A percentile compares a stretch with the other conserved stretches of the same genome.
phyloP scores from a whole-genome alignment of 2,888 invertebrate genomes.

The Drosophila lacicola region DNA sequence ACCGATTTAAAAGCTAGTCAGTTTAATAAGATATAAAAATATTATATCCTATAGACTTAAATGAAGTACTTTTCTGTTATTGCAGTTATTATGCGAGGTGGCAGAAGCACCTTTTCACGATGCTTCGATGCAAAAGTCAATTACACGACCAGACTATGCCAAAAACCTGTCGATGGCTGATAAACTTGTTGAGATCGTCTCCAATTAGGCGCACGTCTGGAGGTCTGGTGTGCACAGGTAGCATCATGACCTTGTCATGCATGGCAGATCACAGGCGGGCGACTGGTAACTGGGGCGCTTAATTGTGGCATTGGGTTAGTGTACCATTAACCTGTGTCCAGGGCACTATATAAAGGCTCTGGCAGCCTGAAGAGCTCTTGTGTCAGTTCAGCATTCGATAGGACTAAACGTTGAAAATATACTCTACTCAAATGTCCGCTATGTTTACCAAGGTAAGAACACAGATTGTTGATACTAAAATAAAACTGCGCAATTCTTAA shows the following conservation, averaged over 20 bases:
- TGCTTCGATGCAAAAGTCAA: constrained; percentile 19
- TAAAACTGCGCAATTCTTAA: neutral
- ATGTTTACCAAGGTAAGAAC: constrained; percentile 78
- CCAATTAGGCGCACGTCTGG: constrained; percentile 68
- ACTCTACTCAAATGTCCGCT: constrained; percentile 10
- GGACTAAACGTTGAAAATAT: constrained; percentile 26
- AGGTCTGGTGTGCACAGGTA: constrained; percentile 29
- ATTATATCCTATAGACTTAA: no score
- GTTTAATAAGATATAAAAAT: no score
- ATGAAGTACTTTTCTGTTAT: neutral
- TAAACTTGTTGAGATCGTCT: constrained; percentile 62
- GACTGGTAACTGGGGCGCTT: constrained; percentile 47
- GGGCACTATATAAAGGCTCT: constrained; percentile 61
- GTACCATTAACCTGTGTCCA: constrained; percentile 19
- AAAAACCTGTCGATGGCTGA: constrained; percentile 72
- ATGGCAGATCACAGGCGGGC: constrained; percentile 37
- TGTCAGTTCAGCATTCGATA: constrained; percentile 47
- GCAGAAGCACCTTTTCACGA: constrained; percentile 16
- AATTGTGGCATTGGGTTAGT: constrained; percentile 73
- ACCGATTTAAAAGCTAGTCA: no score
- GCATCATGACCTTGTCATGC: constrained; percentile 63
- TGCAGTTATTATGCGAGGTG: constrained; percentile 13
- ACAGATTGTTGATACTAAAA: neutral
- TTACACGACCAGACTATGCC: constrained; percentile 24
- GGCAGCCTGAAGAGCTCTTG: constrained; percentile 21